A percentile compares a stretch with the other conserved stretches of the same genome.
Evolutionary conservation across 2,797 vertebrate species (phyloP).

Genomic region (Tadarida brasiliensis): DNA sequence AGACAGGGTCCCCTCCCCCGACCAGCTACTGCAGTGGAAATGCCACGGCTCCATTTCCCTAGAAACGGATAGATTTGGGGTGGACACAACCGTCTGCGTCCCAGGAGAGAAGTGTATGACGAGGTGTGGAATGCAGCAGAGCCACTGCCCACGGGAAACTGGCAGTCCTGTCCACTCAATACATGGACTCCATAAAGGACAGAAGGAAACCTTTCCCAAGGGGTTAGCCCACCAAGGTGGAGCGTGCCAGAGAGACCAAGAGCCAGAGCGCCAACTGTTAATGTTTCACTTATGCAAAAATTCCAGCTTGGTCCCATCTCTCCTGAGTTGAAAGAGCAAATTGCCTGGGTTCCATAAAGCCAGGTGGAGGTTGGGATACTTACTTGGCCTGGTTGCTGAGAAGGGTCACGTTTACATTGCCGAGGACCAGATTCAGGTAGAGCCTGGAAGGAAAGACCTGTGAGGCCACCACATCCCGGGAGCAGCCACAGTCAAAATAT

Average conservation of each 20-base stretch:
- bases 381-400: conserved; percentile 99
- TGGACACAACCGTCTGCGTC: background rate
- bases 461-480: background rate
- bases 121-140: background rate
- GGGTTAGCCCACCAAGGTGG: background rate
- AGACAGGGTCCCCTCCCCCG: background rate
- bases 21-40: background rate
- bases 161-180: background rate
- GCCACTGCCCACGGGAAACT: background rate
- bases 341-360: background rate
- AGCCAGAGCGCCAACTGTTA: background rate
- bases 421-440: conserved; percentile 97
- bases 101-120: background rate
- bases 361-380: conserved; percentile 72
- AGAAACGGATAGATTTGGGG: background rate
- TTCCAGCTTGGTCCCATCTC: background rate
- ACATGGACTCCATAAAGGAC: background rate
- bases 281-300: background rate
- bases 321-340: background rate
- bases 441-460: conserved; percentile 89
- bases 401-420: conserved; percentile 98
- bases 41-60: background rate
- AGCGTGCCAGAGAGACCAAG: background rate
- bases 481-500: background rate
- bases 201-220: background rate